Base-by-base conservation (phyloP, 2,888 invertebrate genomes). In the Deilephila porcellus region DNA sequence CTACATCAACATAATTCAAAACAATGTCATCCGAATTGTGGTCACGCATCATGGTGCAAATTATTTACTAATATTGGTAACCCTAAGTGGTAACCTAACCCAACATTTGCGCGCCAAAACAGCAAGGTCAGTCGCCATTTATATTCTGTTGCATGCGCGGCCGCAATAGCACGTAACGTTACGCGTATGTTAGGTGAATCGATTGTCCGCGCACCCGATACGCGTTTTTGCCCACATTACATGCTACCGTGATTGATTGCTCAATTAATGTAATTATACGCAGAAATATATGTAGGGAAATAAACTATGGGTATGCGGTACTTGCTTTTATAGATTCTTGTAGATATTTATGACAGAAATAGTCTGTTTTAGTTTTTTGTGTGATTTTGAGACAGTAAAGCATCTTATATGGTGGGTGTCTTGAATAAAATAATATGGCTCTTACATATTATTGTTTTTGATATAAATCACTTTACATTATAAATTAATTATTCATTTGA, bases 41-140 rank as follows among this genome's bases (percentile, higher is more conserved):
- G 32, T 45, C 14, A 45, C 45, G 45, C 11, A 45, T 14, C 14
- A 56, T n/a, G n/a, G n/a, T 56, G 56, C 19, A n/a, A n/a, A n/a
- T 34, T 25, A 52, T 67, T 67, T 52, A 52, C 67, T 67, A 67
- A 67, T 45, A 37, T 19, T 63, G 63, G 37, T 45, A 64, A 25
- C 25, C 25, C 25, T 25, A 25, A 25, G 25, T 63, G 63, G 37
- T 45, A 45, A 64, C 67, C 52, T 67, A 67, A 67, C 34, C n/a
- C 32, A 63, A 34, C 62, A 17, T 63, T 63, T 32, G 11, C 67
- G 67, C 52, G 52, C 67, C 67, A 52, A 67, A 60, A 67, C 45
- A 67, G 67, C 67, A 67, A 67, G 67, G 67, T 67, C 52, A 25
- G 20, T 52, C 45, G 45, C 45, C 52, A 67, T 67, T 67, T 67